These are phyloP conservation scores for Drosophila nr. medialis DNA, from an alignment of 2,888 invertebrate genomes.

Conservation along the genomic window DNA sequence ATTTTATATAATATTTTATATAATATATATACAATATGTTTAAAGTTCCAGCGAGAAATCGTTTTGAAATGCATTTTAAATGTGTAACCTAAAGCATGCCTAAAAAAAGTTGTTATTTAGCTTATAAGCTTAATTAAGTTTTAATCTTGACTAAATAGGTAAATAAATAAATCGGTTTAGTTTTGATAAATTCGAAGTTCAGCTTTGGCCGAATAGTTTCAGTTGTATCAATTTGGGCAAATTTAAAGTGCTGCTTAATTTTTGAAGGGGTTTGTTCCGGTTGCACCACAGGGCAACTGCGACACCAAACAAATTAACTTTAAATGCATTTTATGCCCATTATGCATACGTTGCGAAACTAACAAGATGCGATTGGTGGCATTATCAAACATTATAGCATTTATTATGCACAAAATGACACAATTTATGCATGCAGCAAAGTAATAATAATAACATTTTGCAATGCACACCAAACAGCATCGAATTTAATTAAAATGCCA, in stretches of 20 bases:
- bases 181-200: not conserved
- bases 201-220: not conserved
- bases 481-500: constrained; percentile 74
- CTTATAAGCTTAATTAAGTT: not conserved
- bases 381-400: constrained; percentile 46
- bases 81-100: too few species aligned
- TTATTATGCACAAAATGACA: constrained; percentile 72
- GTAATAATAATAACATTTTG: constrained; percentile 48
- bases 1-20: too few species aligned
- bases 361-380: constrained; percentile 19
- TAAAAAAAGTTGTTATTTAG: too few species aligned
- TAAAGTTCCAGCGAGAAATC: too few species aligned
- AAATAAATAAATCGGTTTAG: not conserved
- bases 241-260: not conserved
- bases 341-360: constrained; percentile 27
- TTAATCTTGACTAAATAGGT: not conserved
- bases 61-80: too few species aligned
- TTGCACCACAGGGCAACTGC: constrained; percentile 9
- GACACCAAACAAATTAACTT: constrained; percentile 45
- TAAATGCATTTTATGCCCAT: constrained; percentile 20
- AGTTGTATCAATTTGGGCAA: not conserved
- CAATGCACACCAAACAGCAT: constrained; percentile 27
- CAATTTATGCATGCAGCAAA: constrained; percentile 35
- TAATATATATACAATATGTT: not conserved
- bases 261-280: not conserved